phyloP scores from a whole-genome alignment of 2,797 vertebrate species.

The Sternarchorhynchus goeldii region DNA sequence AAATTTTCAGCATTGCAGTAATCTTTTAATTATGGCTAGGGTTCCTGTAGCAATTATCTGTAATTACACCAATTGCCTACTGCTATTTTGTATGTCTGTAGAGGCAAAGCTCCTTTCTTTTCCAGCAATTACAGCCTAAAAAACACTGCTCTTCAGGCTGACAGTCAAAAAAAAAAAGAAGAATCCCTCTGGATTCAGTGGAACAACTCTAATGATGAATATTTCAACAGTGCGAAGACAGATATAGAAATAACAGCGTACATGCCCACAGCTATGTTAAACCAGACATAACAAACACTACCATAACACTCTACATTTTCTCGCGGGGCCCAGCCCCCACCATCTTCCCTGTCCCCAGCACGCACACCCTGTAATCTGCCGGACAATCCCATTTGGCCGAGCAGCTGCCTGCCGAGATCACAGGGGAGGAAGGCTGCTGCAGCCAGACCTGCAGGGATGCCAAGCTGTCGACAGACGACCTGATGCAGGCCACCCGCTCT shows the following conservation, averaged over 20 bases:
- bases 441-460: constrained; percentile 73
- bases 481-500: constrained; percentile 46
- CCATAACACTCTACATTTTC: constrained; percentile 33
- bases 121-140: constrained; percentile 32
- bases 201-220: constrained; percentile 51
- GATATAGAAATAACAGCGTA: constrained; percentile 31
- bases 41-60: constrained; percentile 48
- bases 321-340: constrained; percentile 23
- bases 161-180: constrained; percentile 36
- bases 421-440: constrained; percentile 63
- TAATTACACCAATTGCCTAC: constrained; percentile 39
- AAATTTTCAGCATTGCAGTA: constrained; percentile 42
- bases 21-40: constrained; percentile 48
- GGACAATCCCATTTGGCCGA: constrained; percentile 81
- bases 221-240: constrained; percentile 49
- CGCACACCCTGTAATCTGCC: constrained; percentile 74
- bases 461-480: constrained; percentile 78
- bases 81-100: constrained; percentile 29
- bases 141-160: constrained; percentile 35
- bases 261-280: constrained; percentile 45
- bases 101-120: constrained; percentile 31
- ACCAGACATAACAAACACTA: constrained; percentile 43
- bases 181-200: constrained; percentile 43
- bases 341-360: constrained; percentile 41
- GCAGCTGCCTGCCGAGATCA: constrained; percentile 78